Percentiles rank a stretch among this genome's conserved stretches.
phyloP scores from a whole-genome alignment of 2,797 vertebrate species.

The Brachyrhaphis roseni region DNA sequence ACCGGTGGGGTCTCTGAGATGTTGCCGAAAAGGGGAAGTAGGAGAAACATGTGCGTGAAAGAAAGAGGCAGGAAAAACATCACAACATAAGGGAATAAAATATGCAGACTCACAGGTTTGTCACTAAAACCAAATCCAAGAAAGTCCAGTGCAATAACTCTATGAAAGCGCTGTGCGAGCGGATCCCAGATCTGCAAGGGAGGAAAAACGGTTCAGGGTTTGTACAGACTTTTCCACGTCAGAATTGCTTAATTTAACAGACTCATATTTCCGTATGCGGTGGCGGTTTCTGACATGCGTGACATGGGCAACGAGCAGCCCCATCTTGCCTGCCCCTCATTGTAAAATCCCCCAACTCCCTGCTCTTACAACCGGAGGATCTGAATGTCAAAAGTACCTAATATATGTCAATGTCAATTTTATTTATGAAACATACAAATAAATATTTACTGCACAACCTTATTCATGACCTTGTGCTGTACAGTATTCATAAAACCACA shows the following conservation, averaged over 20 bases:
- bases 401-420: no score
- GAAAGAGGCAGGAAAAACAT: not conserved
- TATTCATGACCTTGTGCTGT: no score
- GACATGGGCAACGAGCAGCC: no score
- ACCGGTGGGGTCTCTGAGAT: constrained; percentile 88
- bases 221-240: not conserved
- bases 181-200: constrained; percentile 90
- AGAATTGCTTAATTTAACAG: not conserved
- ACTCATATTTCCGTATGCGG: not conserved
- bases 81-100: not conserved
- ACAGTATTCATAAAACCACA: no score
- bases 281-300: no score
- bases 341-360: no score
- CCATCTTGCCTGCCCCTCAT: no score
- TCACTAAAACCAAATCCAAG: constrained; percentile 97
- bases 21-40: not conserved
- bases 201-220: not conserved
- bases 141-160: constrained; percentile 93
- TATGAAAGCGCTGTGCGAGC: constrained; percentile 88
- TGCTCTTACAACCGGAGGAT: no score
- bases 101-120: constrained; percentile 87
- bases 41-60: not conserved
- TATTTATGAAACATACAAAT: no score
- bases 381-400: no score
- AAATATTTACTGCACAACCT: no score